A percentile compares a stretch with the other conserved stretches of the same genome.
phyloP scores from a whole-genome alignment of 2,888 invertebrate species.

The Steinernema carpocapsae region DNA sequence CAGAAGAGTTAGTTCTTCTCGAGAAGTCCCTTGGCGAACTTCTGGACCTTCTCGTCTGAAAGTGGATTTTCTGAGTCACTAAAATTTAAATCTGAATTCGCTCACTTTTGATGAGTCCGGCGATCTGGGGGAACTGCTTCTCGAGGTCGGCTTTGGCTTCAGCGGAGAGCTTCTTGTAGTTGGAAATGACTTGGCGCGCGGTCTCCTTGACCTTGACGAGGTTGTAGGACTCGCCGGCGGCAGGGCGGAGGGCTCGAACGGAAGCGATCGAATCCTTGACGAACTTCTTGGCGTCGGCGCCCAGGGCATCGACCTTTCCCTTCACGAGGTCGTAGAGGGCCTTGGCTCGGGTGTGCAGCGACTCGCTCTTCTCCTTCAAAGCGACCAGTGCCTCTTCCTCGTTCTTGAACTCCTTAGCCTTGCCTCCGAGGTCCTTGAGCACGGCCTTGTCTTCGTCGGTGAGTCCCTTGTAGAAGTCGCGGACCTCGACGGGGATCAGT shows the following conservation, averaged over 20 bases:
- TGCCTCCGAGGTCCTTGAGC: conserved; percentile 1
- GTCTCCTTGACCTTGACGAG: conserved; percentile 15
- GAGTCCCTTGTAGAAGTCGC: conserved; percentile 23
- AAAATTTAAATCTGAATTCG: neutral
- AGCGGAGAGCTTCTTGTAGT: conserved; percentile 44
- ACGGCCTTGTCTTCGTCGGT: conserved; percentile 13
- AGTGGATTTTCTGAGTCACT: conserved; percentile 13
- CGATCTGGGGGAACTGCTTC: conserved; percentile 46
- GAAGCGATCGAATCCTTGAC: neutral
- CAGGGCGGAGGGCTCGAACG: conserved; percentile 21
- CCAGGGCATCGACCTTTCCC: conserved; percentile 25
- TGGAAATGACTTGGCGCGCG: conserved; percentile 37
- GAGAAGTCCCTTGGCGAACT: conserved; percentile 48
- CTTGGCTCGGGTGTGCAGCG: neutral
- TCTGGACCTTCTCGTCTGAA: conserved; percentile 56
- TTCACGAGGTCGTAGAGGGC: conserved; percentile 22
- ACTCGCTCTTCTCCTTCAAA: neutral
- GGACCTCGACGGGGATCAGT: conserved; percentile 23
- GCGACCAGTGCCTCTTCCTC: conserved; percentile 14
- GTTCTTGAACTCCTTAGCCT: conserved; percentile 10
- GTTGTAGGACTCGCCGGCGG: conserved; percentile 14
- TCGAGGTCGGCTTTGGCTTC: conserved; percentile 45
- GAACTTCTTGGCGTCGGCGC: conserved; percentile 18
- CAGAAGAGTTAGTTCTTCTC: conserved; percentile 35
- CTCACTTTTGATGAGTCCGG: conserved; percentile 42